phyloP scores from a whole-genome alignment of 2,797 vertebrate species.

The Pipistrellus pipistrellus region DNA sequence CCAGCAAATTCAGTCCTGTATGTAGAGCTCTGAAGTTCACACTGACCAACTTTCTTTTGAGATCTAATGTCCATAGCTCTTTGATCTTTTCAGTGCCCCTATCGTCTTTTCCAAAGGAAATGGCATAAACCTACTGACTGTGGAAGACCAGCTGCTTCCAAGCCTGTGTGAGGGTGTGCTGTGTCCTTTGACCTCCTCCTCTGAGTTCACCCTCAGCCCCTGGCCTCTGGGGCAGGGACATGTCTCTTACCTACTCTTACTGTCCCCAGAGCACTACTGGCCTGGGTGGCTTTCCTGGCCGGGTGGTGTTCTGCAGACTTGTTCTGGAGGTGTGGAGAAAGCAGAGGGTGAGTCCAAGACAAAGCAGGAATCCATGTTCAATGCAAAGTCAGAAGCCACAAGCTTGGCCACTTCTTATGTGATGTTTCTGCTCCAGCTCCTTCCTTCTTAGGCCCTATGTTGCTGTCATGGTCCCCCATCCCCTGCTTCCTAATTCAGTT shows the following conservation, averaged over 20 bases:
- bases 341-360: not conserved
- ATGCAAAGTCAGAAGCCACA: not conserved
- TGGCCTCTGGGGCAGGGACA: not conserved
- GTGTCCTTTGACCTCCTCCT: not conserved
- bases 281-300: fast-evolving
- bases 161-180: not conserved
- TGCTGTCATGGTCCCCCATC: not conserved
- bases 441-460: not conserved
- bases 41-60: not conserved
- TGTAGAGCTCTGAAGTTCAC: not conserved
- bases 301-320: not conserved
- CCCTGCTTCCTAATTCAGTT: not conserved
- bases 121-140: not conserved
- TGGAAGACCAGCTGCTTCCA: not conserved
- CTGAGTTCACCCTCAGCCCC: not conserved
- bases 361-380: not conserved
- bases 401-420: not conserved
- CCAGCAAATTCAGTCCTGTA: not conserved
- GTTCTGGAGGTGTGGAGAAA: not conserved
- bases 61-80: not conserved
- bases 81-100: not conserved
- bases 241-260: not conserved
- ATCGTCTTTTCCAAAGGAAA: not conserved
- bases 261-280: not conserved
- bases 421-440: not conserved